These are phyloP conservation scores for Drosophila planitibia DNA, from an alignment of 2,888 invertebrate genomes.

Conservation along the genomic window DNA sequence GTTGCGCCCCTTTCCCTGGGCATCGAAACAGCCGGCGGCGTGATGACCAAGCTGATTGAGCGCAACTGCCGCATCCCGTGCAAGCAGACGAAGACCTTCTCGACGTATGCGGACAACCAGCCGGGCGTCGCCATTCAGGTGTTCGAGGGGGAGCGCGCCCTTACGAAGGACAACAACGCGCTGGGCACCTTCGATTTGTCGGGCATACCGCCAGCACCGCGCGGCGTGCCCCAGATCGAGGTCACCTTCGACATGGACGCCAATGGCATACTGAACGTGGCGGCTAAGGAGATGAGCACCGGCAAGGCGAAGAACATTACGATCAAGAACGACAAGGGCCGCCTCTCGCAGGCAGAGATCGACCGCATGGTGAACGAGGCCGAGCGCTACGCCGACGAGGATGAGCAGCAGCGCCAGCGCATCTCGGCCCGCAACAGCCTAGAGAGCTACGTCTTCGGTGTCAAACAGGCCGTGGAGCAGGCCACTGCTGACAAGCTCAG, in stretches of 20 bases:
- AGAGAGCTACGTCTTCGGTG: conserved; percentile 36
- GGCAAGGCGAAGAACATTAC: conserved; percentile 91
- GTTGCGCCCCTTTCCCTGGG: conserved; percentile 37
- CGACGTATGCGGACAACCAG: conserved; percentile 42
- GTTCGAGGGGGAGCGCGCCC: conserved; percentile 40
- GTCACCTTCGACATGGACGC: conserved; percentile 94
- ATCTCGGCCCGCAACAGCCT: conserved; percentile 37
- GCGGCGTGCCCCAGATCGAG: conserved; percentile 94
- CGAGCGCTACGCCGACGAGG: conserved; percentile 88
- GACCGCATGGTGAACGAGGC: conserved; percentile 92
- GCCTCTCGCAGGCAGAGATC: conserved; percentile 92
- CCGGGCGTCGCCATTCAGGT: conserved; percentile 41
- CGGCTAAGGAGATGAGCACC: conserved; percentile 90
- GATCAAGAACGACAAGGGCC: conserved; percentile 93
- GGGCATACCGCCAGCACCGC: conserved; percentile 96
- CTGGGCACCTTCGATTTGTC: conserved; percentile 39
- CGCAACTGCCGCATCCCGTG: conserved; percentile 39
- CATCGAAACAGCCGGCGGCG: conserved; percentile 42
- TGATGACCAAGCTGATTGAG: conserved; percentile 40
- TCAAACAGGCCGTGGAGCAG: conserved; percentile 86
- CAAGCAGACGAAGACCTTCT: conserved; percentile 40
- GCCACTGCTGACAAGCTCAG: conserved; percentile 87
- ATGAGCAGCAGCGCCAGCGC: conserved; percentile 41
- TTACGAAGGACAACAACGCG: conserved; percentile 34
- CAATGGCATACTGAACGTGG: conserved; percentile 96